Base-by-base conservation (phyloP, 2,113 vertebrate genomes). In the Halichoerus grypus region DNA sequence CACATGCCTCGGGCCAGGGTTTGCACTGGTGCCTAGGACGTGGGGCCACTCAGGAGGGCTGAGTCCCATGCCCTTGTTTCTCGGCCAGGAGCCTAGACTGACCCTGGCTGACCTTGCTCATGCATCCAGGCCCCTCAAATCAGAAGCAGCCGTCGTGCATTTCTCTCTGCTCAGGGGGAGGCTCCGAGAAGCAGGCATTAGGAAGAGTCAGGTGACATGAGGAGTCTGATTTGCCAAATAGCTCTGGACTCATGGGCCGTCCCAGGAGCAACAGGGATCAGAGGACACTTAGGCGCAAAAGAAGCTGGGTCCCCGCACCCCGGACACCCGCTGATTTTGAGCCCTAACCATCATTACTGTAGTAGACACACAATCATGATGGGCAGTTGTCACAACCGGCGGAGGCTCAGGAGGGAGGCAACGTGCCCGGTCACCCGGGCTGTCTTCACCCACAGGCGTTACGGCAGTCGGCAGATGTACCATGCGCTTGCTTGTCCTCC, bases 381-480 rank as follows among this genome's bases (percentile, higher is more conserved):
- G 10, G 59, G 61, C 33, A 22, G 11, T 1, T 8, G 57, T n/a
- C 63, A 33, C 4, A 6, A 9, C 33, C 1, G 12, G 16, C 4
- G 0, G 19, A 59, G 53, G 19, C 80, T 55, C 53, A 1, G 53
- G 22, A 55, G 89, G 39, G 5, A 36, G 69, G 84, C 36, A 4
- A 26, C 36, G 7, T 49, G 61, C 46, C 39, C 46, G 4, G n/a
- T 16, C 42, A 1, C 46, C 85, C 7, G 3, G 57, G 76, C n/a
- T 67, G 0, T 5, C 76, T 18, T n/a, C 65, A 7, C 24, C 5
- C 39, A 2, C 1, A 31, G 71, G 57, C 21, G 14, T 16, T 12
- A 7, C 0, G 4, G 39, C 3, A 0, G 36, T 4, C 7, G 7
- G 39, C 22, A 12, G 12, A 1, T 0, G 14, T 28, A 59, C 72